Evolutionary conservation across 2,113 vertebrate genomes (phyloP).

Genomic region (Collichthys lucidus): DNA sequence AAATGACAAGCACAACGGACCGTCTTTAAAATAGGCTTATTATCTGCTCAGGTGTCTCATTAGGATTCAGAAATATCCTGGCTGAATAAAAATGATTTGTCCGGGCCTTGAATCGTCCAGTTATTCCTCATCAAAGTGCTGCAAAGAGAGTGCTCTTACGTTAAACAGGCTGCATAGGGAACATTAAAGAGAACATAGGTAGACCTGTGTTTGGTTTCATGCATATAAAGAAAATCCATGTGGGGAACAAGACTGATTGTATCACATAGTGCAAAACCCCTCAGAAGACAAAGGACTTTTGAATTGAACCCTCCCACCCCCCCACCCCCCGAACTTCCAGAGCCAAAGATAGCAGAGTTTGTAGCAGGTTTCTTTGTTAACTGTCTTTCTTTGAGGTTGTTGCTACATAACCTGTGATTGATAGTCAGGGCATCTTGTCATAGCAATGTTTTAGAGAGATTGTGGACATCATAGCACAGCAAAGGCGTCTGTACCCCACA

Average conservation of each 20-base stretch:
- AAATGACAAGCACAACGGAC: background rate
- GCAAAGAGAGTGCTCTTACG: slow-evolving; percentile 25
- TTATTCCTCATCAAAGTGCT: slow-evolving; percentile 30
- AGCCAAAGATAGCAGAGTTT: slow-evolving; percentile 31
- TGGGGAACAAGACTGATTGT: slow-evolving; percentile 84
- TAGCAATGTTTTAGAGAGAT: slow-evolving; percentile 32
- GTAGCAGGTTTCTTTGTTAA: slow-evolving; percentile 8
- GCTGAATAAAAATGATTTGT: background rate
- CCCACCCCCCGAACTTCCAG: slow-evolving; percentile 4
- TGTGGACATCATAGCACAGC: slow-evolving; percentile 41
- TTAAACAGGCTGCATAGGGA: slow-evolving; percentile 85
- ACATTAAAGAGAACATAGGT: slow-evolving; percentile 82
- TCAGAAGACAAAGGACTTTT: slow-evolving; percentile 81
- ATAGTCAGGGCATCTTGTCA: slow-evolving; percentile 11
- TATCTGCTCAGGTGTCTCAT: background rate
- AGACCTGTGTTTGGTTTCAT: slow-evolving; percentile 85
- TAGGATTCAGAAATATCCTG: background rate
- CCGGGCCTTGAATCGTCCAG: slow-evolving; percentile 27
- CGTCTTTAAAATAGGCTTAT: background rate
- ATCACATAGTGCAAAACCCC: slow-evolving; percentile 94
- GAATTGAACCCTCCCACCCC: slow-evolving; percentile 5
- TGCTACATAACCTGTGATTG: slow-evolving; percentile 36
- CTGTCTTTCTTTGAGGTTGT: slow-evolving; percentile 31
- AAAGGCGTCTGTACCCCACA: slow-evolving; percentile 36
- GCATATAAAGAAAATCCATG: slow-evolving; percentile 86